Base-by-base conservation (phyloP, 2,888 invertebrate genomes). In the Hemaris fuciformis region DNA sequence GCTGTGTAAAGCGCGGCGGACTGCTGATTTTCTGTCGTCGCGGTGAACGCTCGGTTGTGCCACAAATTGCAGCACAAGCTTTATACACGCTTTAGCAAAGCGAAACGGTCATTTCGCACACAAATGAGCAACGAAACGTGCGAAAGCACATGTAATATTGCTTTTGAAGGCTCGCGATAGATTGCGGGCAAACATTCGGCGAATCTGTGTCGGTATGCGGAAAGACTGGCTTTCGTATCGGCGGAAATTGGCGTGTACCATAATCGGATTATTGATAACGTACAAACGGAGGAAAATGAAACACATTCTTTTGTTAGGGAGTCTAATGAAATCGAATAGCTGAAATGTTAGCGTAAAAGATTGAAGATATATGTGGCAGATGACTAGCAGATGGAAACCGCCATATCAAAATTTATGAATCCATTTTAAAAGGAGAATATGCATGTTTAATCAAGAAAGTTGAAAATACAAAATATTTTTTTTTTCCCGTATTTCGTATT, bases 11-110 rank as follows among this genome's bases (percentile, higher is more conserved):
- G 57, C 59, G 57, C 23, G 18, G n/a, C 48, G 38, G 41, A 60
- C 45, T 57, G 57, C 61, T 60, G 58, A 66, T 62, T 67, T 68
- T 62, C 57, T 31, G 41, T 59, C 46, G 25, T 46, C 15, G 41
- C 57, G 22, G 38, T 46, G 31, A 27, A 34, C 42, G 48, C 43
- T 58, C 43, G 20, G 46, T 57, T 46, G 57, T 48, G 34, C 25
- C 34, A 57, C 31, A 41, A 57, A 34, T 45, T 25, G 38, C 41
- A 18, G 45, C 22, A 22, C 31, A 20, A 38, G 38, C 15, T 48
- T 60, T 60, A 60, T 41, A 48, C 43, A 23, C 15, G 15, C 18
- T 42, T 18, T n/a, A 8, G 18, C 46, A 31, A 59, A 46, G 8
- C 13, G 22, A 45, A 48, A 48, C 15, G 23, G 48, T 38, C 38